Percentiles rank a stretch among this genome's conserved stretches.
Evolutionary conservation across 2,888 invertebrate species (phyloP).

Genomic region (Carabus problematicus): DNA sequence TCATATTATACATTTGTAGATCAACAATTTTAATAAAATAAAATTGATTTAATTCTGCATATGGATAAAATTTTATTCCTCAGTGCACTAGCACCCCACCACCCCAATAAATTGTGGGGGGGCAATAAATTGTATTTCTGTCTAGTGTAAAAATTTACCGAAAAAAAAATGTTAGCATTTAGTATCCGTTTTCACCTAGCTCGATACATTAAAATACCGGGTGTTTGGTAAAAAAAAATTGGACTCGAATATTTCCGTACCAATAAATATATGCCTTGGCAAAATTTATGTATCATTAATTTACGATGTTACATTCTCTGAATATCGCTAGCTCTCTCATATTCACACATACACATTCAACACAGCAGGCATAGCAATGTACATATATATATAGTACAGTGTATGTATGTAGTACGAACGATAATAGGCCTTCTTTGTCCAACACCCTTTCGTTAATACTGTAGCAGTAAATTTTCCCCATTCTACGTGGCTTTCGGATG

Average conservation of each 20-base stretch:
- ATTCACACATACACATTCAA: too few relatives aligned
- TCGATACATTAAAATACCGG: constrained; percentile 42
- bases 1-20: too few relatives aligned
- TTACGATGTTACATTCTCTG: constrained; percentile 44
- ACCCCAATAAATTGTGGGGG: constrained; percentile 6
- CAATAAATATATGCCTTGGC: constrained; percentile 43
- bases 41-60: too few relatives aligned
- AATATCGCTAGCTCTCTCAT: constrained; percentile 29
- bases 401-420: constrained; percentile 44
- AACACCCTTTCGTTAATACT: constrained; percentile 53
- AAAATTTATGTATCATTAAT: constrained; percentile 45
- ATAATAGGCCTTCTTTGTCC: constrained; percentile 35
- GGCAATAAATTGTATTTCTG: neutral
- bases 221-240: constrained; percentile 24
- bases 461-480: constrained; percentile 54
- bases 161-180: too few relatives aligned
- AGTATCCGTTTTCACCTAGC: neutral
- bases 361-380: too few relatives aligned
- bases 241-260: constrained; percentile 42
- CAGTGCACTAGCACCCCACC: too few relatives aligned
- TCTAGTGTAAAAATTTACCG: too few relatives aligned
- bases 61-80: too few relatives aligned
- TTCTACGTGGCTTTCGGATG: constrained; percentile 41
- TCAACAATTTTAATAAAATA: too few relatives aligned
- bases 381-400: too few relatives aligned